phyloP scores from a whole-genome alignment of 2,113 vertebrate genomes.

The Mus pahari region DNA sequence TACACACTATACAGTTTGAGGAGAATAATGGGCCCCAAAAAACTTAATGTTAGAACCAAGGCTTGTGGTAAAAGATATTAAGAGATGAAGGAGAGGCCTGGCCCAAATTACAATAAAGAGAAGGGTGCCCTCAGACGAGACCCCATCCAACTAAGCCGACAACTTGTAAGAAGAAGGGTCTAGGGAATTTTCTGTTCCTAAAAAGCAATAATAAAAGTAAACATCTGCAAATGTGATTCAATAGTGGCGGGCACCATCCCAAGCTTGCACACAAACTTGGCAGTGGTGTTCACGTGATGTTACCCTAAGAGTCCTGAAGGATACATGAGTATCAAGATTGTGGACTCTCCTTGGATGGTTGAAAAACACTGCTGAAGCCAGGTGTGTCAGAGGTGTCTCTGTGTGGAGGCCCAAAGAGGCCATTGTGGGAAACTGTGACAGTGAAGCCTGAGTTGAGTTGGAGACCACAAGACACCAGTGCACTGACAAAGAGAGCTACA shows the following conservation, averaged over 20 bases:
- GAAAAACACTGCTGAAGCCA: not conserved
- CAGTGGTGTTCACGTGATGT: not conserved
- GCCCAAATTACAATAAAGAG: not conserved
- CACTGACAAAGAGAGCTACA: not conserved
- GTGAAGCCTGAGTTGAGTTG: not conserved
- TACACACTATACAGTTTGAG: not conserved
- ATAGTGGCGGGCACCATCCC: not conserved
- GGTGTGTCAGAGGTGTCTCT: too few species aligned
- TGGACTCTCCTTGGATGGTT: not conserved
- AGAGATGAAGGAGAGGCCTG: not conserved
- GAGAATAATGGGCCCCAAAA: not conserved
- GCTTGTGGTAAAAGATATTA: not conserved
- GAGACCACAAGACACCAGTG: not conserved
- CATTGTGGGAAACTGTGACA: not conserved
- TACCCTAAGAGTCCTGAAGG: not conserved
- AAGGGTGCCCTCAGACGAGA: not conserved
- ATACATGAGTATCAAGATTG: not conserved
- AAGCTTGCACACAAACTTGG: not conserved
- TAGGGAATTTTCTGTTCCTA: not conserved
- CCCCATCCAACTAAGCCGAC: not conserved
- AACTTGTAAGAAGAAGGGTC: not conserved
- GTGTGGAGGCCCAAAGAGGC: not conserved
- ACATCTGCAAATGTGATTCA: not conserved
- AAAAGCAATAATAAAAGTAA: not conserved
- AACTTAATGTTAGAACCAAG: not conserved